These are phyloP conservation scores for Drosophila trapezifrons DNA, from an alignment of 1,140 invertebrate species.

Conservation along the genomic window DNA sequence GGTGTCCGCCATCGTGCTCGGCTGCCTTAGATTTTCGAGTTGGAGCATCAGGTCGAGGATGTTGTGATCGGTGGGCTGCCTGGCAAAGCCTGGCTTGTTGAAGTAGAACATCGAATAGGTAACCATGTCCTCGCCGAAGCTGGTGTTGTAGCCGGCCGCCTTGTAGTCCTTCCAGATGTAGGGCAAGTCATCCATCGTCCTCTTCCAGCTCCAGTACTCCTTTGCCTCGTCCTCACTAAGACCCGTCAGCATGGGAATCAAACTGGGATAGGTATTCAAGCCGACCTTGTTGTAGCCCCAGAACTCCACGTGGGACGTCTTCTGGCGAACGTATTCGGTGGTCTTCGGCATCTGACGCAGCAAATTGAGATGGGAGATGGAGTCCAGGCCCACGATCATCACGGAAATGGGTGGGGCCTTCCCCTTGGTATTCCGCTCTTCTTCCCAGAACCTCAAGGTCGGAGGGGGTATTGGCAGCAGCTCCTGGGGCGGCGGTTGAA, in stretches of 20 bases:
- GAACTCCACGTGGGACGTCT: slow-evolving; percentile 41
- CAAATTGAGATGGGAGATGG: slow-evolving; percentile 43
- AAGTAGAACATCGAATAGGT: slow-evolving; percentile 91
- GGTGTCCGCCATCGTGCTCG: slow-evolving; percentile 51
- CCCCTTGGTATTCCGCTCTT: neutral
- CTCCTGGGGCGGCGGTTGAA: slow-evolving; percentile 12
- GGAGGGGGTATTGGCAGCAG: neutral
- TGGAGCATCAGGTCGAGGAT: slow-evolving; percentile 17
- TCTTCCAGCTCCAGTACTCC: neutral
- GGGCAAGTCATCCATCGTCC: slow-evolving; percentile 86
- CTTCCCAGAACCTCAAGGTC: slow-evolving; percentile 3
- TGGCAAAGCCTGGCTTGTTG: slow-evolving; percentile 89
- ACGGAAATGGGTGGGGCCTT: slow-evolving; percentile 15
- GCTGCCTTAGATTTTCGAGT: slow-evolving; percentile 69
- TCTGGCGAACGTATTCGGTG: neutral
- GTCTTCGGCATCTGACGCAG: slow-evolving; percentile 38
- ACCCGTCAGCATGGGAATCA: slow-evolving; percentile 36
- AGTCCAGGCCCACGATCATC: slow-evolving; percentile 47
- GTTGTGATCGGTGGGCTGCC: slow-evolving; percentile 14
- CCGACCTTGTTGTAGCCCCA: slow-evolving; percentile 49
- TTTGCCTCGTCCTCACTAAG: neutral
- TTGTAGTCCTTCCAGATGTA: slow-evolving; percentile 91
- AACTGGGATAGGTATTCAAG: slow-evolving; percentile 16
- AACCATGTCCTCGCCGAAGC: slow-evolving; percentile 90
- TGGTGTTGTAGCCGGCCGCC: slow-evolving; percentile 89